phyloP scores from a whole-genome alignment of 2,888 invertebrate species.

The Cantharis flavilabris region DNA sequence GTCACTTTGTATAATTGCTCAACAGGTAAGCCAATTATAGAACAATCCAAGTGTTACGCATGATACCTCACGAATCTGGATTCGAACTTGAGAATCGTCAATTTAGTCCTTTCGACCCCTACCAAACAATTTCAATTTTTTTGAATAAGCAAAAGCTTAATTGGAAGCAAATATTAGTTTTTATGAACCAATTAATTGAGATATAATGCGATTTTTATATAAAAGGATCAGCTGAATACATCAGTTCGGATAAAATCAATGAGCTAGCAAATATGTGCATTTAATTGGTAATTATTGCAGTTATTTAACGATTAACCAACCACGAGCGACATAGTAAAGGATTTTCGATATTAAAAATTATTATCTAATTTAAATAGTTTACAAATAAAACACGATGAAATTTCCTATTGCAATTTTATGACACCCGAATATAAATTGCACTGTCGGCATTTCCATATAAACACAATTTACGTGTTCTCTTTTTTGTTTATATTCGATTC shows the following conservation, averaged over 20 bases:
- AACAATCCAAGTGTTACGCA: not conserved
- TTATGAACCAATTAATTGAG: not conserved
- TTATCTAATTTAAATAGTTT: not conserved
- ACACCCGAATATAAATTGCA: not conserved
- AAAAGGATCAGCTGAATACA: not conserved
- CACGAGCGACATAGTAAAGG: not conserved
- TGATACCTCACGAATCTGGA: not conserved
- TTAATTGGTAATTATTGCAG: not conserved
- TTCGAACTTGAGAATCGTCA: not conserved
- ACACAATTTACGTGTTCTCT: not conserved
- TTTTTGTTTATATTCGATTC: not conserved
- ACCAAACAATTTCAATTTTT: not conserved
- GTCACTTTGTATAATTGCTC: not conserved
- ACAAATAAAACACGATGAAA: not conserved
- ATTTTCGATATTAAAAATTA: not conserved
- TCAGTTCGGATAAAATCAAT: not conserved
- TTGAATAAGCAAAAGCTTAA: not conserved
- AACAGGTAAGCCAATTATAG: not conserved
- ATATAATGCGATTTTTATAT: not conserved
- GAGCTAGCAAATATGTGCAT: not conserved
- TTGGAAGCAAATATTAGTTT: not conserved
- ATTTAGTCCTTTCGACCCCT: not conserved
- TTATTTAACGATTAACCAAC: not conserved
- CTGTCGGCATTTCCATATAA: not conserved
- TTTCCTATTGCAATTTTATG: not conserved